These are phyloP conservation scores for Brienomyrus brachyistius DNA, from an alignment of 2,113 vertebrate species.

Conservation along the genomic window DNA sequence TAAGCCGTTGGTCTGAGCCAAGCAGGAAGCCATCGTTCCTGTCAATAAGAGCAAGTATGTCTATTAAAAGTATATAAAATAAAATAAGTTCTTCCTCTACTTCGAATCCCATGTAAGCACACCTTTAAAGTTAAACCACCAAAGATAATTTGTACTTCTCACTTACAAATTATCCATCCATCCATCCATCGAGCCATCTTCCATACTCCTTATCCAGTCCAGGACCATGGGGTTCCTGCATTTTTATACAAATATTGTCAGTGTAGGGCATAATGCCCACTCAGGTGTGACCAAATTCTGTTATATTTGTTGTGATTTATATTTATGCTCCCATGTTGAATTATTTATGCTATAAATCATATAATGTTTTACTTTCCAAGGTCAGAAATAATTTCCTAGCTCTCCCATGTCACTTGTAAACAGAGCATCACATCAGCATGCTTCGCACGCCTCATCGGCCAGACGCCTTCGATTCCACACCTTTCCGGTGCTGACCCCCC, in stretches of 20 bases:
- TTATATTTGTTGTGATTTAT: background rate
- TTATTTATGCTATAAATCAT: background rate
- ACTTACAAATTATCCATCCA: slow-evolving; percentile 7
- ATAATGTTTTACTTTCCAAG: background rate
- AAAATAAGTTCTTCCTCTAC: slow-evolving; percentile 16
- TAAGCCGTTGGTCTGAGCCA: slow-evolving; percentile 33
- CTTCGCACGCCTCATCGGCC: slow-evolving; percentile 32
- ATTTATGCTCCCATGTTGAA: background rate
- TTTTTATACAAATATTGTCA: background rate
- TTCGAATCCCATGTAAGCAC: slow-evolving; percentile 10
- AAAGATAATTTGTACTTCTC: slow-evolving; percentile 27
- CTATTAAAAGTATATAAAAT: slow-evolving; percentile 20
- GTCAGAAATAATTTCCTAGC: background rate
- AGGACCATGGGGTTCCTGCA: background rate
- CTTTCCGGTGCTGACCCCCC: slow-evolving; percentile 49
- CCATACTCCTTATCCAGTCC: background rate
- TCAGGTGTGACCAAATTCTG: background rate
- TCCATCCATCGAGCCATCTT: background rate
- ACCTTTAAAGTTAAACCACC: background rate
- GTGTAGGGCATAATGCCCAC: background rate
- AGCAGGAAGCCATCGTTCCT: slow-evolving; percentile 43
- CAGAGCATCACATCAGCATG: background rate
- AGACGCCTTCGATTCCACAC: slow-evolving; percentile 54
- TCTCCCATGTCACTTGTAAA: background rate
- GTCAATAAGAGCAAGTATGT: slow-evolving; percentile 51